Evolutionary conservation across 2,113 vertebrate species (phyloP), one percentile per base, ranked within the genome.

Genomic region (Gallinago jamesoni): DNA sequence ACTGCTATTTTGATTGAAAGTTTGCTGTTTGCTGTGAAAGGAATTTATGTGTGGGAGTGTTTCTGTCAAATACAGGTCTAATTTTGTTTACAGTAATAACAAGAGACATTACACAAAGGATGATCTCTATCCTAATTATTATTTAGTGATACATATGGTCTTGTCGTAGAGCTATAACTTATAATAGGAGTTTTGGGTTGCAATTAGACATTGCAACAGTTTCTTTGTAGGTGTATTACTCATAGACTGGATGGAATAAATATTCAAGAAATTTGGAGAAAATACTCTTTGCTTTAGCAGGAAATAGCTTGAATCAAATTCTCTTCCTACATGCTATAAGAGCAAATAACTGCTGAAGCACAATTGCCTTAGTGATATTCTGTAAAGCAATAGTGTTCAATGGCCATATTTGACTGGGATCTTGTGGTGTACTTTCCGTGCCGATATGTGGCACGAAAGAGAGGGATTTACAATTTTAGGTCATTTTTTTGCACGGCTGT

Each of bases 41-140:
- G 81, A 87, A 66, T 80, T 81, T 53, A 56, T 35, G 8, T 47
- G 83, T 84, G 60, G 89, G 93, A 77, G 76, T 70, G 63, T 74
- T 94, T 94, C 79, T 92, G 93, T 89, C 76, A 89, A 84, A 88
- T 62, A 77, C 50, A 20, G 21, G 68, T 89, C 91, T 94, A 81
- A 74, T 94, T 96, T 92, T 94, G 63, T 92, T 94, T 92, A 55
- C 70, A 74, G 80, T 84, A 90, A 74, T 77, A 92, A 84, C 73
- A 77, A 84, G 81, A 93, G 89, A 43, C 31, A 27, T 92, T 90
- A 62, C 69, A 91, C 55, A 79, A 91, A 94, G 77, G 57, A 52
- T 95, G 94, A 93, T 95, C 10, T 21, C 66, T 92, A 59, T 84
- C 82, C 52, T 93, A 93, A 87, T 94, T 83, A 85, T 85, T 90